A percentile compares a stretch with the other conserved stretches of the same genome.
phyloP scores from a whole-genome alignment of 2,888 invertebrate species.

The Hypercompe scribonia region DNA sequence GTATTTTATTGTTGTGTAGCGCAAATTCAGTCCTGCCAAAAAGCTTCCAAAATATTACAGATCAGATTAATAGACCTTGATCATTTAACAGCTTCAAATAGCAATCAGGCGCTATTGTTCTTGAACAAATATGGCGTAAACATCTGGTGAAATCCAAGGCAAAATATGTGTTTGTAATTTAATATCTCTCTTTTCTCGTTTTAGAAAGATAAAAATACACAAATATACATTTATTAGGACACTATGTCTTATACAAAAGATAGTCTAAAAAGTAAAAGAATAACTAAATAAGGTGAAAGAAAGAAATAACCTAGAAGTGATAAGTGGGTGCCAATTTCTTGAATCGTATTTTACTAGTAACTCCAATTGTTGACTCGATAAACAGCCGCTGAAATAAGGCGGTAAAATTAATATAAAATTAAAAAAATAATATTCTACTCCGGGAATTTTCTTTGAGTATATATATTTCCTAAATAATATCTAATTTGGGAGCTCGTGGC shows the following conservation, averaged over 20 bases:
- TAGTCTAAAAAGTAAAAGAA: constrained; percentile 36
- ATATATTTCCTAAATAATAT: too few species aligned
- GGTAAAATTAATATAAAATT: constrained; percentile 30
- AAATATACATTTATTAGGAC: not conserved
- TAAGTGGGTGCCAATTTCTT: constrained; percentile 64
- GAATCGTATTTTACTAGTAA: constrained; percentile 61
- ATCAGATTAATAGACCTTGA: not conserved
- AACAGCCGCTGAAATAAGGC: constrained; percentile 71
- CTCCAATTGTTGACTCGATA: constrained; percentile 63
- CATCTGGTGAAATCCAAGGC: not conserved
- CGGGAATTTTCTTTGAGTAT: not conserved
- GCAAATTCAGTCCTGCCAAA: not conserved
- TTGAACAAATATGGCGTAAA: not conserved
- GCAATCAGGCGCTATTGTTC: too few species aligned
- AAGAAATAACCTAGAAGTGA: constrained; percentile 66
- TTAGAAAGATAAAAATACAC: not conserved
- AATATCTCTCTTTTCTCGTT: not conserved
- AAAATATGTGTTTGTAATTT: not conserved
- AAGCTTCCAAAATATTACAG: not conserved
- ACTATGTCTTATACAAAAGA: constrained; percentile 18
- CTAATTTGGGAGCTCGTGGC: too few species aligned
- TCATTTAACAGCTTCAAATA: not conserved
- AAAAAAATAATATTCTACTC: not conserved
- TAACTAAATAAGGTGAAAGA: not conserved
- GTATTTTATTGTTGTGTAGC: not conserved